Base-by-base conservation (phyloP, 2,888 invertebrate species). In the Strigamia transsilvanica region DNA sequence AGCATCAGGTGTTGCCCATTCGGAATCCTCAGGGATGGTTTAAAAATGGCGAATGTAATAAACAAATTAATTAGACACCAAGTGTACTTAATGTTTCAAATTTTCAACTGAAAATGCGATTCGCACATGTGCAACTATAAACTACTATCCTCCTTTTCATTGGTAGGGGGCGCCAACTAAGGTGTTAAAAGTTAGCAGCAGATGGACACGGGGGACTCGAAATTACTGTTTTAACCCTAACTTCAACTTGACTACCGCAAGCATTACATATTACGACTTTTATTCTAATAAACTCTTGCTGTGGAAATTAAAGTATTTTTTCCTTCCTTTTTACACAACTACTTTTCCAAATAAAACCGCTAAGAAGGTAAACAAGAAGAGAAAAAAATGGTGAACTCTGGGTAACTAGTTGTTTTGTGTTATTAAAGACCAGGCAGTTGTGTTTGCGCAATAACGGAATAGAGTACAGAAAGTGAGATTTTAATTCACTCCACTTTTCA, bases 401-500 rank as follows among this genome's bases (percentile, higher is more conserved):
- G 32, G 73, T 32, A 73, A 73, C 27, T 15, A 73, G 73, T 32
- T 73, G 27, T 73, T 73, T 73, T 73, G 73, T 73, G 73, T 73
- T 73, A 73, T 73, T 73, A 73, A 73, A 73, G 27, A 73, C 21
- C 21, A 61, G 21, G 23, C 61, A 7, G 21, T 18, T 61, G 61
- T 21, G 73, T 73, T 32, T 73, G 27, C 32, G 73, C 73, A 73
- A 73, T 73, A 73, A 73, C 27, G 23, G 32, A 10, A 23, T 18
- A 23, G 18, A 73, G 27, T 73, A 27, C 27, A 73, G 73, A 73
- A 73, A 73, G 73, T 73, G 73, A 13, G 73, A 73, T 73, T 73
- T 73, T 73, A 73, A 73, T 73, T 73, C 73, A 73, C 73, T 73
- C 73, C 73, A 73, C 73, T 73, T 73, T 73, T 73, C 73, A 73